Evolutionary conservation across 92 coral and sea anemone species (phyloP).

Genomic region (Heteractis magnifica): DNA sequence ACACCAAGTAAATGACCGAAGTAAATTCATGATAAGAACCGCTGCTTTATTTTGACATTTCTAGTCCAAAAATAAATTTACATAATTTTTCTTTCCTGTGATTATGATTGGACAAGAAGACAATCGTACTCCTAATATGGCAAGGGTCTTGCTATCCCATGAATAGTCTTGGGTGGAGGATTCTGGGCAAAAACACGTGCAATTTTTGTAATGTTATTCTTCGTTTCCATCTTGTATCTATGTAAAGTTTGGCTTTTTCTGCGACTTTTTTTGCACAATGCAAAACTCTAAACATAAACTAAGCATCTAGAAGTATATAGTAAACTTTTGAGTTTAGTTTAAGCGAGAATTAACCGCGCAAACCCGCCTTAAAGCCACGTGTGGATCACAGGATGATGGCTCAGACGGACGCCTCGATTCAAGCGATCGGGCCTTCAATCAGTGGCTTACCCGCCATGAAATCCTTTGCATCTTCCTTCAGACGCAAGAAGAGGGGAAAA

Average conservation of each 20-base stretch:
- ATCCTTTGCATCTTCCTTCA: slow-evolving; percentile 14
- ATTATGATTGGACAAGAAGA: slow-evolving; percentile 54
- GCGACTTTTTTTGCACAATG: neutral
- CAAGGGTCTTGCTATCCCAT: slow-evolving; percentile 16
- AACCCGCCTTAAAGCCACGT: slow-evolving; percentile 27
- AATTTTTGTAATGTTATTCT: slow-evolving; percentile 28
- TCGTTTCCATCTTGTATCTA: slow-evolving; percentile 21
- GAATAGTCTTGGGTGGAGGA: slow-evolving; percentile 80
- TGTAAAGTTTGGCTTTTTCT: neutral
- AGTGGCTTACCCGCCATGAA: slow-evolving; percentile 17
- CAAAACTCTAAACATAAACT: neutral
- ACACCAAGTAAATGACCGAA: neutral
- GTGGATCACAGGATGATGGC: slow-evolving; percentile 20
- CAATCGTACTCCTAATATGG: slow-evolving; percentile 50
- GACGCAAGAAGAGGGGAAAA: slow-evolving; percentile 17
- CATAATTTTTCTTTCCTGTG: neutral
- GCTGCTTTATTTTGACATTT: slow-evolving; percentile 33
- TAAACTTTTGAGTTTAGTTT: neutral
- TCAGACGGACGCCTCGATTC: neutral
- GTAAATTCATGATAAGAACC: slow-evolving; percentile 10
- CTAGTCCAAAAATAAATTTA: slow-evolving; percentile 5
- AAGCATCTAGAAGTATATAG: neutral
- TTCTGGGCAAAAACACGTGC: slow-evolving; percentile 97
- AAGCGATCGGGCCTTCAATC: slow-evolving; percentile 6
- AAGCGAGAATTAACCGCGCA: slow-evolving; percentile 17